Base-by-base conservation (phyloP, 2,113 vertebrate species). In the Panthera leo region DNA sequence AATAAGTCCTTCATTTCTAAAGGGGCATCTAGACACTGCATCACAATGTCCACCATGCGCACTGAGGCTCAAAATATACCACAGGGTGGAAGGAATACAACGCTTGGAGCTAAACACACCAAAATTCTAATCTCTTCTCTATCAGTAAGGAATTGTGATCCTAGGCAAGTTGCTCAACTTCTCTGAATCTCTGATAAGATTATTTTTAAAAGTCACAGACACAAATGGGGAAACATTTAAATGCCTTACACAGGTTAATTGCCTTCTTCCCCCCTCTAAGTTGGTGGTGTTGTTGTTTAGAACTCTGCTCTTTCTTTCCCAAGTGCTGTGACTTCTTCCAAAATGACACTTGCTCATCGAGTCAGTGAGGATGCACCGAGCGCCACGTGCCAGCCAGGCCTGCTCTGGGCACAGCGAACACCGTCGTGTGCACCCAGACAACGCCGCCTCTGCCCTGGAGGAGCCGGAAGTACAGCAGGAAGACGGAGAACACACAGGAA, bases 151-250 rank as follows among this genome's bases (percentile, higher is more conserved):
- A 89, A 51, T 5, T 39, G 27, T 42, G n/a, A 83, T 87, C 45
- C 71, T 1, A 96, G 7, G 21, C 51, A 95, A 31, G 61, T 94
- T 73, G 92, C 14, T 87, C 53, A 73, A 39, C 12, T 67, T 91
- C 53, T 93, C 68, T 51, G 42, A 91, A 39, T 63, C 42, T 85
- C 48, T 58, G 42, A 65, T 27, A 36, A 96, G 51, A 80, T 71
- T 68, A 80, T 58, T 94, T 82, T 76, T 19, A 85, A 83, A 96
- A 85, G 58, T 15, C 67, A 92, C 14, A 87, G 53, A 87, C 45
- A 61, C 3, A 29, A 45, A 87, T 42, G 89, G 86, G 16, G 80
- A 78, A 96, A 86, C 29, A 51, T 31, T 36, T 80, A 91, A 85
- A 91, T 65, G 11, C 51, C 39, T 75, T 85, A 36, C 9, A 55